Evolutionary conservation across 2,797 vertebrate species (phyloP), one percentile per base, ranked within the genome.

Genomic region (Rhodeus uyekii): DNA sequence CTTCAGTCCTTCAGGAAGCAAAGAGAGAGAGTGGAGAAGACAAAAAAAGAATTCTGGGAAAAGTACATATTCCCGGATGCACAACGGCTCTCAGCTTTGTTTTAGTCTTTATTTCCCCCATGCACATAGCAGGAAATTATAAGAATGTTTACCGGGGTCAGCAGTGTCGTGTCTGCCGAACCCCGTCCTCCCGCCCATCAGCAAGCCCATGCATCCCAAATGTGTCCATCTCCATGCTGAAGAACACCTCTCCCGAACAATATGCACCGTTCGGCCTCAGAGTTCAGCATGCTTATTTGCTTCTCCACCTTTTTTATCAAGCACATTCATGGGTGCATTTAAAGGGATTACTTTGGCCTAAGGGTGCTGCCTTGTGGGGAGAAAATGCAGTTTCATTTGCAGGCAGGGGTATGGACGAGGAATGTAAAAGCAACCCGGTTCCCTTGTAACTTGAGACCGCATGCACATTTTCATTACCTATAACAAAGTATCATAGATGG

Each of bases 1-100:
- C 94, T 95, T 96, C 95, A 96, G 94, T 95, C 95, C 95, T 96
- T 96, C 93, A 93, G 94, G 93, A 93, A 92, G 94, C 94, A 93
- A 91, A 95, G 89, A 87, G 82, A 87, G 84, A 88, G 76, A 78
- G 77, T 42, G 82, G 65, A 95, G 91, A 92, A 92, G 94, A 92
- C 94, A 91, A 87, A 93, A 91, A 91, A 92, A 92, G 90, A 93
- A 94, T 92, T 87, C 92, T 93, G 92, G 93, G 90, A 94, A 93
- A 89, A 93, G 89, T 71, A 81, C 76, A 86, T 75, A 82, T 86
- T 92, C 88, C 92, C 85, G 87, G 83, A 76, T 85, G 90, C 84
- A 89, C 87, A 89, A 90, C 84, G 86, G 69, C 90, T 86, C 71
- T 89, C 86, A 91, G 27, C 64, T 78, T 85, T 91, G 84, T 90